Conservation (phyloP, 2,797 vertebrate genomes). For the Passerculus sandwichensis region DNA sequence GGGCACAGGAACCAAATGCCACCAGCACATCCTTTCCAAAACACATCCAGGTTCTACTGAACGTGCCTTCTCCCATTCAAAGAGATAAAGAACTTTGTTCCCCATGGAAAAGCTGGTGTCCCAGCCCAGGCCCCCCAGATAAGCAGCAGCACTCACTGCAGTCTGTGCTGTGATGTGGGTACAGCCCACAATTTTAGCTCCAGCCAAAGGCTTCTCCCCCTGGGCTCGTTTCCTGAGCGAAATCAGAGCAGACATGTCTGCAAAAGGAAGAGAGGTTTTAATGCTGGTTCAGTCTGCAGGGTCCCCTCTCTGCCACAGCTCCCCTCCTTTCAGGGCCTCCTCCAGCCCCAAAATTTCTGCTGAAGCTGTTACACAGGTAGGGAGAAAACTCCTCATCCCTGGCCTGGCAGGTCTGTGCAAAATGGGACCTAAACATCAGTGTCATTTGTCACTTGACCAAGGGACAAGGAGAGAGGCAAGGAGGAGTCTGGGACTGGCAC, state of each 20-base stretch:
- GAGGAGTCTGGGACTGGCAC: background rate
- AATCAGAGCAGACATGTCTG: constrained; percentile 99
- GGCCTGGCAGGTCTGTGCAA: background rate
- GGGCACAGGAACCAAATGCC: background rate
- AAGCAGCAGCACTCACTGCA: constrained; percentile 83
- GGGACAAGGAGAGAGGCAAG: background rate
- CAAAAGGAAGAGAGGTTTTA: constrained; percentile 68
- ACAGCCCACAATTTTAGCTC: constrained; percentile 97
- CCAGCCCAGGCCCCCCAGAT: background rate
- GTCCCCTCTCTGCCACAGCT: background rate
- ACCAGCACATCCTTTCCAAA: background rate
- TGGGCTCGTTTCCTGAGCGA: constrained; percentile 97
- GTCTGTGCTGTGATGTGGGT: constrained; percentile 99
- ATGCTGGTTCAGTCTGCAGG: background rate
- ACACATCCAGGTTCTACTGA: fast-evolving
- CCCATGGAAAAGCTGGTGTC: background rate
- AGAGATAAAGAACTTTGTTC: background rate
- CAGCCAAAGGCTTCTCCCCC: constrained; percentile 96
- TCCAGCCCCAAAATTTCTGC: background rate
- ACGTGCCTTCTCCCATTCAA: background rate
- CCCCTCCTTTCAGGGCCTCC: background rate
- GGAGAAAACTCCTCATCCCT: background rate
- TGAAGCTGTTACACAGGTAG: background rate
- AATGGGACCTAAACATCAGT: fast-evolving
- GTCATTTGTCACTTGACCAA: background rate